Evolutionary conservation across 2,888 invertebrate genomes (phyloP).

Genomic region (Sisyra nigra): DNA sequence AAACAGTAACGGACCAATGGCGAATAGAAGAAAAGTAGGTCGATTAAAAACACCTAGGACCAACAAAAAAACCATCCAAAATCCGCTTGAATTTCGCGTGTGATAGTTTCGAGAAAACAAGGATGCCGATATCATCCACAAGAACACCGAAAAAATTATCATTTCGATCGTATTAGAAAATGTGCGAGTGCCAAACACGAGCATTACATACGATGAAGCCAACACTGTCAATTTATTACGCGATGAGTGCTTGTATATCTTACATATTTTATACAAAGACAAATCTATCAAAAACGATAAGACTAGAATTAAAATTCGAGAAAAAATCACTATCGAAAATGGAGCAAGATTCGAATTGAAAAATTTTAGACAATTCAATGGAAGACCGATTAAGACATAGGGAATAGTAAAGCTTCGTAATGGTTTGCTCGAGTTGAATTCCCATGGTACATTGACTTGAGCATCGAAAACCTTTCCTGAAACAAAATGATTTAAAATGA

Average conservation of each 20-base stretch:
- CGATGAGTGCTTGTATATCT: constrained; percentile 44
- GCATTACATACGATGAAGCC: constrained; percentile 71
- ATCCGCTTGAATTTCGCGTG: constrained; percentile 31
- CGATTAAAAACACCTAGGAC: constrained; percentile 76
- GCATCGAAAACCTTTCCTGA: constrained; percentile 70
- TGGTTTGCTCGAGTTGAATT: constrained; percentile 72
- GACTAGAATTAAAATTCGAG: constrained; percentile 58
- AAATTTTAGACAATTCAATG: constrained; percentile 45
- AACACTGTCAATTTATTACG: constrained; percentile 34
- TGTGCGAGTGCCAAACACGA: constrained; percentile 69
- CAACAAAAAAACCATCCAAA: constrained; percentile 47
- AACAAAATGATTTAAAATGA: constrained; percentile 18
- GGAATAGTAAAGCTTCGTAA: constrained; percentile 69
- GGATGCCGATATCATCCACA: constrained; percentile 59
- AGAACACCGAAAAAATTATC: constrained; percentile 55
- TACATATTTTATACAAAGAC: constrained; percentile 62
- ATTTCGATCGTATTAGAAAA: constrained; percentile 83
- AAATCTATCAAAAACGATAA: constrained; percentile 71
- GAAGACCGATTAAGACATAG: constrained; percentile 56
- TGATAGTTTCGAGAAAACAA: constrained; percentile 36
- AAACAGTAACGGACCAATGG: constrained; percentile 68
- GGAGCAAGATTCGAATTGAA: constrained; percentile 49
- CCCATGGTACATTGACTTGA: constrained; percentile 72
- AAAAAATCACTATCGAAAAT: constrained; percentile 57
- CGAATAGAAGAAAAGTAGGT: constrained; percentile 80